phyloP scores from a whole-genome alignment of 2,113 vertebrate species.

The Mustelus asterias region DNA sequence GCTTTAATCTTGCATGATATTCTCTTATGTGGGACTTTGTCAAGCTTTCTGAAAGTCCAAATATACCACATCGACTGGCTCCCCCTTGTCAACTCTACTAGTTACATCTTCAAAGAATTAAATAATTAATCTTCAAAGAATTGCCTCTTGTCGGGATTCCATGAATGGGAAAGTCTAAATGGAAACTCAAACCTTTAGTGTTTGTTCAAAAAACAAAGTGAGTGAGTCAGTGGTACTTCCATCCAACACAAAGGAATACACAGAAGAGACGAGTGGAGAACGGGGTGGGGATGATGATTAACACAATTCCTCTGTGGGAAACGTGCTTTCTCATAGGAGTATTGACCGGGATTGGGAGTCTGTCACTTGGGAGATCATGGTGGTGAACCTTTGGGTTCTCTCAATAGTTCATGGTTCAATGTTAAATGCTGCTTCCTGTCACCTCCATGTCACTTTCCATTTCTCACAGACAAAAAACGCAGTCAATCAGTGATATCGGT shows the following conservation, averaged over 20 bases:
- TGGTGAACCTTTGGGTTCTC: background rate
- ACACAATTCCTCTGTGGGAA: background rate
- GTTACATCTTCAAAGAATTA: too few species aligned
- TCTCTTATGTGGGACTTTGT: too few species aligned
- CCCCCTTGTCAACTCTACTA: too few species aligned
- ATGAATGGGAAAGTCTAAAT: background rate
- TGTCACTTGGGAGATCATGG: background rate
- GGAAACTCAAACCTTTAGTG: background rate
- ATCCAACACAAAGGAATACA: background rate
- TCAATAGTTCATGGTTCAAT: background rate
- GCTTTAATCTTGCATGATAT: too few species aligned
- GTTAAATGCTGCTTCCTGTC: background rate
- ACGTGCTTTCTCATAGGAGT: background rate
- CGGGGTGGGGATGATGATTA: background rate
- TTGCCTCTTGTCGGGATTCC: too few species aligned
- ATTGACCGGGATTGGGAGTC: background rate
- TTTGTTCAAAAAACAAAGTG: background rate
- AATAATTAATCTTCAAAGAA: too few species aligned
- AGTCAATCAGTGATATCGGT: background rate
- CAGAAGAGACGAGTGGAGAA: background rate
- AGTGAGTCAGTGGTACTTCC: background rate
- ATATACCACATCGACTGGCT: too few species aligned
- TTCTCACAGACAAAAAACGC: background rate
- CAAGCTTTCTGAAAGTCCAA: too few species aligned
- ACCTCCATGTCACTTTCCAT: background rate